Conservation (phyloP, 2,113 vertebrate genomes). For the Procavia capensis region DNA sequence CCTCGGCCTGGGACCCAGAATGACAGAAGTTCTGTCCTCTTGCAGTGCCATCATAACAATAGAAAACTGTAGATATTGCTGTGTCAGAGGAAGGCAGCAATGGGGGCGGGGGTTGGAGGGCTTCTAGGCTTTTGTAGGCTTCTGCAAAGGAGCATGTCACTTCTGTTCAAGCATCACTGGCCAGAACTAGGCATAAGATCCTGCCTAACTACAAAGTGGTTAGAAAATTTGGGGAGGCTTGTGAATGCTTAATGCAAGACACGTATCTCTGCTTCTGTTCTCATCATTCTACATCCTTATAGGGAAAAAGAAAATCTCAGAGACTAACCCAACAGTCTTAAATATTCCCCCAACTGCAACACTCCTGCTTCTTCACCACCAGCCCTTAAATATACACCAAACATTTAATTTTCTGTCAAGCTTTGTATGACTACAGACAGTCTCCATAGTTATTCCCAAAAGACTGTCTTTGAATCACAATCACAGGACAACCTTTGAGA, state of each 20-base stretch:
- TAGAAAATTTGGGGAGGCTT: neutral
- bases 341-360: neutral
- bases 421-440: neutral
- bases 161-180: neutral
- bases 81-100: neutral
- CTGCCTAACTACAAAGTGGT: neutral
- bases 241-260: neutral
- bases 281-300: neutral
- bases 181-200: neutral
- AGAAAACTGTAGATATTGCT: neutral
- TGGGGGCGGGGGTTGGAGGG: too few relatives aligned
- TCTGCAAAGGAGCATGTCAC: neutral
- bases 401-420: neutral
- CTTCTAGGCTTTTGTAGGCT: neutral
- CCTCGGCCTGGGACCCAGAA: neutral
- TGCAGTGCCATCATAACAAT: neutral
- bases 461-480: neutral
- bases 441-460: neutral
- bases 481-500: neutral
- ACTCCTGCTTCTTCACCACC: neutral
- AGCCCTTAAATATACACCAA: neutral
- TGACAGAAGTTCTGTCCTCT: neutral
- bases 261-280: neutral
- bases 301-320: neutral
- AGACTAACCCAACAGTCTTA: neutral